Evolutionary conservation across 2,113 vertebrate species (phyloP).

Genomic region (Austrofundulus limnaeus): DNA sequence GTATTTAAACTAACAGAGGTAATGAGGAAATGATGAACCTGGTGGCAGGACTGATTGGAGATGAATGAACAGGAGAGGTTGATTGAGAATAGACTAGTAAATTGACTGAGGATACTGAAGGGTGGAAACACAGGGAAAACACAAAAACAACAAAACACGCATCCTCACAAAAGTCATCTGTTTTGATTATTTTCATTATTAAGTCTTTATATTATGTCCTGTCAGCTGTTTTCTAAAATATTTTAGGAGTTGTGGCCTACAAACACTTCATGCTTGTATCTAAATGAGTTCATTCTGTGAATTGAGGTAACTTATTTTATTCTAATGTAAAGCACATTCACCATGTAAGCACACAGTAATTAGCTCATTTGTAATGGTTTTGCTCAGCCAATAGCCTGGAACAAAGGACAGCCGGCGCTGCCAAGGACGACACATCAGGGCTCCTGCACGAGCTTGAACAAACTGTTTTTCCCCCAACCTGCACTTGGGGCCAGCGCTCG

Average conservation of each 20-base stretch:
- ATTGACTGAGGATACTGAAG: too few relatives aligned
- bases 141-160: too few relatives aligned
- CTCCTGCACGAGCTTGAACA: constrained; percentile 48
- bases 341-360: constrained; percentile 5
- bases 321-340: not conserved
- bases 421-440: constrained; percentile 46
- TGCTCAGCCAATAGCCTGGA: constrained; percentile 19
- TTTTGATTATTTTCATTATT: not conserved
- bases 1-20: too few relatives aligned
- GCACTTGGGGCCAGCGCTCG: constrained; percentile 21
- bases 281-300: not conserved
- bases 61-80: too few relatives aligned
- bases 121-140: too few relatives aligned
- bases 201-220: not conserved
- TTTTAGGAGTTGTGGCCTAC: not conserved
- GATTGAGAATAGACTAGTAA: too few relatives aligned
- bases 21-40: too few relatives aligned
- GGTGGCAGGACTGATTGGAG: too few relatives aligned
- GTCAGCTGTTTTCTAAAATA: too few relatives aligned
- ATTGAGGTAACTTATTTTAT: not conserved
- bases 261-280: not conserved
- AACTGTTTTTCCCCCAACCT: constrained; percentile 45
- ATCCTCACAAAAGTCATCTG: not conserved
- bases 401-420: not conserved
- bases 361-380: constrained; percentile 20